Base-by-base conservation (phyloP, 2,113 vertebrate genomes). In the Chloroceryle aenea region DNA sequence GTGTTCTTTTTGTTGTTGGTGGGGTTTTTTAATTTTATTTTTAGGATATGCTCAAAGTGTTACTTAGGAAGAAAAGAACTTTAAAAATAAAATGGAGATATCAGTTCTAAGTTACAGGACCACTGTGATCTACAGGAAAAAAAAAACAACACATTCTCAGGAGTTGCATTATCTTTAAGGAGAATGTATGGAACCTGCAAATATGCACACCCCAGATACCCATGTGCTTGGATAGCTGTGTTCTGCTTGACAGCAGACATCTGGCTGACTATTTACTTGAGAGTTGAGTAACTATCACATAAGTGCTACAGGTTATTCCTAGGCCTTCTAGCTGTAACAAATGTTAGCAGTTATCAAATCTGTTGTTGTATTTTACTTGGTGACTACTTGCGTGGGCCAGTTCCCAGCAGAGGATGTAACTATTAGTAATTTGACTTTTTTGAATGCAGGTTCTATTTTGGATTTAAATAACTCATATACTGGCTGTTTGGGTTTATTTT, bases 21-120 rank as follows among this genome's bases (percentile, higher is more conserved):
- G 19, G 43, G 14, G 27, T 53, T 52, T 34, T 69, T 43, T 0
- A 45, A 20, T 0, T 67, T 48, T 0, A 0, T 4, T 55, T 73
- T 74, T 68, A 43, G 25, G 32, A 58, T 48, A 62, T 86, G 18
- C 29, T 75, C 30, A n/a, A 68, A 85, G 43, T 45, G n/a, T 63
- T 63, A 63, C 23, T 40, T 43, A 30, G 40, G 4, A 48, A 34
- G 72, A 69, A 36, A 77, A 50, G 4, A 48, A 36, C 6, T 40
- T 67, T 16, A 43, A 43, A 45, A 9, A 9, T 36, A 14, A 9
- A 10, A 45, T 45, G 45, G 34, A 68, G 14, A 52, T 68, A 38
- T 68, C 2, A 52, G 58, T 75, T 64, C 30, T 42, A 47, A 76
- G 45, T 66, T 76, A 25, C 26, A 42, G 36, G 43, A 42, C 43